Evolutionary conservation across 1,140 invertebrate genomes (phyloP).

Genomic region (Drosophila persimilis): DNA sequence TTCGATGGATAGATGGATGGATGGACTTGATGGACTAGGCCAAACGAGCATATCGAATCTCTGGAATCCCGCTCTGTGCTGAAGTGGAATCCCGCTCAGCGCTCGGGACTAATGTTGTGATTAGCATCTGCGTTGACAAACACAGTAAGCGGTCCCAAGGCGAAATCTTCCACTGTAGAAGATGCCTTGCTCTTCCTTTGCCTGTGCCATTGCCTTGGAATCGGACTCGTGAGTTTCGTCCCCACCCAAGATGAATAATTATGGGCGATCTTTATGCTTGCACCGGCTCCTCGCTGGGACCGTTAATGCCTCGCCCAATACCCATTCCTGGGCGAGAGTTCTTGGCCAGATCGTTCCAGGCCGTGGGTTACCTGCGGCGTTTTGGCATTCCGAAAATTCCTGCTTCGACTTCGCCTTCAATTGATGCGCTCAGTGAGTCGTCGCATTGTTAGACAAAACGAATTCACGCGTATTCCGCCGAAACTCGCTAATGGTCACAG

Average conservation of each 20-base stretch:
- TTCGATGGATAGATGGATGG: no score
- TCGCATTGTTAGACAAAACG: constrained; percentile 73
- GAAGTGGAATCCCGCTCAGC: constrained; percentile 62
- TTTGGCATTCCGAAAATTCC: constrained; percentile 73
- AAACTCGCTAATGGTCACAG: constrained; percentile 82
- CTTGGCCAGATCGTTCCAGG: no score
- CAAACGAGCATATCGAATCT: constrained; percentile 49
- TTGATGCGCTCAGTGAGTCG: constrained; percentile 77
- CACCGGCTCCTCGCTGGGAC: constrained; percentile 77
- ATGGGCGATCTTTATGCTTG: constrained; percentile 79
- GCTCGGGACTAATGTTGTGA: constrained; percentile 77
- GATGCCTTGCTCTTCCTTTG: no score
- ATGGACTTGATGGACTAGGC: no score
- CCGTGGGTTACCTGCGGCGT: constrained; percentile 63
- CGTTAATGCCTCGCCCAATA: constrained; percentile 60
- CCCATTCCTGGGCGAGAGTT: no score
- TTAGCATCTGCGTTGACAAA: constrained; percentile 83
- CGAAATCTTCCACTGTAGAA: constrained; percentile 19
- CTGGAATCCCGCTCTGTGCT: constrained; percentile 26
- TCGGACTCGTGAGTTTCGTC: constrained; percentile 19
- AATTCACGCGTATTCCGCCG: constrained; percentile 82
- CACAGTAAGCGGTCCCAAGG: constrained; percentile 75
- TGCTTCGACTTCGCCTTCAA: constrained; percentile 57
- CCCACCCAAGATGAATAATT: constrained; percentile 83
- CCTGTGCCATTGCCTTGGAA: background rate